phyloP scores from a whole-genome alignment of 2,113 vertebrate genomes.

The Nyctibius bracteatus region DNA sequence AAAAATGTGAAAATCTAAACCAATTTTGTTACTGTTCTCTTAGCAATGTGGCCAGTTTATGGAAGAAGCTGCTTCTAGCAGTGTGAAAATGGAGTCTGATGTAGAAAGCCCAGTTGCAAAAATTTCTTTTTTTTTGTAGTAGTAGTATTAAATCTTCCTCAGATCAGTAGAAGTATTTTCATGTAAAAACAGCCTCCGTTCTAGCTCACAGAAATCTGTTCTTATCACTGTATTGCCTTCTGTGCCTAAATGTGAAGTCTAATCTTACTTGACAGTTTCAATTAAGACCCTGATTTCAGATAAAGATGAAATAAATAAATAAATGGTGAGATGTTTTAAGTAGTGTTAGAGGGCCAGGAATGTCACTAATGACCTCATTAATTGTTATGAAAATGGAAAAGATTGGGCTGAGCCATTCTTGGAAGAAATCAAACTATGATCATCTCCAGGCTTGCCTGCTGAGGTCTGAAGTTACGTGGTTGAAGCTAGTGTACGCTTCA shows the following conservation, averaged over 20 bases:
- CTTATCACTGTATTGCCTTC: fast-evolving
- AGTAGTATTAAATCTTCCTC: background rate
- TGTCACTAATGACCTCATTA: background rate
- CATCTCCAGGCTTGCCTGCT: background rate
- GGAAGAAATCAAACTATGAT: background rate
- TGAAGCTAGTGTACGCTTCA: background rate
- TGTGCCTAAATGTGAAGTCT: background rate
- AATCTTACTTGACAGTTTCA: background rate
- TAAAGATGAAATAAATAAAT: background rate
- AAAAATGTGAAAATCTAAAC: background rate
- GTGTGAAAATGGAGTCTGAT: background rate
- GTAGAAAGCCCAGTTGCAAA: background rate
- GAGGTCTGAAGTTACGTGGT: background rate
- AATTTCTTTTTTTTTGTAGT: too few relatives aligned
- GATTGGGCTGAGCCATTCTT: background rate
- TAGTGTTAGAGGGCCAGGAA: background rate
- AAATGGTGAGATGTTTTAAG: background rate
- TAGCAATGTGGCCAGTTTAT: background rate
- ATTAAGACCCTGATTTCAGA: background rate
- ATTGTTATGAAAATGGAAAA: background rate
- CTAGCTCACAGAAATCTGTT: background rate
- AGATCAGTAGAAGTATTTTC: background rate
- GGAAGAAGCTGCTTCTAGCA: background rate
- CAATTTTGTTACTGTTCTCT: background rate
- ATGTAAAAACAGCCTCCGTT: background rate